A percentile compares a stretch with the other conserved stretches of the same genome.
Evolutionary conservation across 92 coral and sea anemone genomes (phyloP).

Genomic region (Phenganax marumi): DNA sequence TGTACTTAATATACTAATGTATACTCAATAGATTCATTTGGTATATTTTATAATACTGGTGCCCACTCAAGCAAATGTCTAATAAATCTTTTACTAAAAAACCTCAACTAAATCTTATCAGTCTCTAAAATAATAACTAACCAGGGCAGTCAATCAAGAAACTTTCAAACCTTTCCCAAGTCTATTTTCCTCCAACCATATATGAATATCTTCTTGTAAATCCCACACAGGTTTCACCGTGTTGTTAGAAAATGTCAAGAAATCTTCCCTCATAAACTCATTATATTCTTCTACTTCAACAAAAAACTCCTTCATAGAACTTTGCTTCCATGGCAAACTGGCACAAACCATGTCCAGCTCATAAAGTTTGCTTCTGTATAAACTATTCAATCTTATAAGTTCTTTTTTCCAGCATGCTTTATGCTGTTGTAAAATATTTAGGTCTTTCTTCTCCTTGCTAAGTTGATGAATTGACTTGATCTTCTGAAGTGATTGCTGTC

Average conservation of each 20-base stretch:
- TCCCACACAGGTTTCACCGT: constrained; percentile 92
- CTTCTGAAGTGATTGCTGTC: constrained; percentile 73
- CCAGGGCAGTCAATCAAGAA: too few species aligned
- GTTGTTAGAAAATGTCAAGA: constrained; percentile 67
- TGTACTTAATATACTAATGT: too few species aligned
- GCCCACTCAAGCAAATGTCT: too few species aligned
- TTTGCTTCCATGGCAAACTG: constrained; percentile 72
- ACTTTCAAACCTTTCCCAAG: constrained; percentile 51
- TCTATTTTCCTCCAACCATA: constrained; percentile 90
- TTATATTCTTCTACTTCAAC: constrained; percentile 78
- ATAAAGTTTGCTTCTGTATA: constrained; percentile 65
- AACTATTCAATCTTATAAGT: constrained; percentile 69
- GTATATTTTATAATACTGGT: too few species aligned
- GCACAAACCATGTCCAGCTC: constrained; percentile 76
- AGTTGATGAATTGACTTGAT: constrained; percentile 77
- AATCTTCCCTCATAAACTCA: constrained; percentile 70
- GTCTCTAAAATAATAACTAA: too few species aligned
- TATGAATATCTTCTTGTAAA: constrained; percentile 87
- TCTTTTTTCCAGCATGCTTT: constrained; percentile 91
- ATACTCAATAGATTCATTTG: too few species aligned
- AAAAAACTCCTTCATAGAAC: constrained; percentile 73
- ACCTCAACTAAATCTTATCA: too few species aligned
- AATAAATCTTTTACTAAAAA: too few species aligned
- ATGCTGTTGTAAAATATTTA: constrained; percentile 79
- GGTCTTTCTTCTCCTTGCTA: constrained; percentile 81